Conservation (phyloP, 2,888 invertebrate species). For the Coleophora deauratella region DNA sequence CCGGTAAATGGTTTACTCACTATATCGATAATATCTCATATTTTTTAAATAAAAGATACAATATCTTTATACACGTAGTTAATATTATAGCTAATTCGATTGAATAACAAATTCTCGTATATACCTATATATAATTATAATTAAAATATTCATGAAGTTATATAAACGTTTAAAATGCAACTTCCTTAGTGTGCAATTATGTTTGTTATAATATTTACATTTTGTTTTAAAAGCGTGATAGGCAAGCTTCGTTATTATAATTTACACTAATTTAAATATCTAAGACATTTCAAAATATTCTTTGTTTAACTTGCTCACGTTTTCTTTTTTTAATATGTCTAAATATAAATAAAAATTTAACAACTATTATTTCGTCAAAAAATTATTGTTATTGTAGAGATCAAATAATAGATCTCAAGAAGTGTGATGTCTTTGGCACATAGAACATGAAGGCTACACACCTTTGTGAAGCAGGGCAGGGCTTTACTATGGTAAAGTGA, state of each 20-base stretch:
- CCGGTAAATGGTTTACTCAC: slow-evolving; percentile 19
- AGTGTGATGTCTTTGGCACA: too few species aligned
- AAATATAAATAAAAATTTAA: too few species aligned
- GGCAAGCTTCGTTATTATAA: slow-evolving; percentile 49
- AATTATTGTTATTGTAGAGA: slow-evolving; percentile 4
- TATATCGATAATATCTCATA: slow-evolving; percentile 53
- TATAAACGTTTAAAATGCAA: slow-evolving; percentile 33
- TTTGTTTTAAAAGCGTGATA: slow-evolving; percentile 56
- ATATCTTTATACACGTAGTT: slow-evolving; percentile 41
- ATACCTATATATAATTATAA: too few species aligned
- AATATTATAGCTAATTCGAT: slow-evolving; percentile 30
- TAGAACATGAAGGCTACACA: too few species aligned
- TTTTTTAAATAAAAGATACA: slow-evolving; percentile 57
- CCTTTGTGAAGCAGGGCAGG: too few species aligned
- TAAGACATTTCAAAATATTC: slow-evolving; percentile 15
- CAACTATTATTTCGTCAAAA: too few species aligned
- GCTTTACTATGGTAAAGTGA: too few species aligned
- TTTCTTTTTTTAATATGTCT: too few species aligned
- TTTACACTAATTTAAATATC: slow-evolving; percentile 12
- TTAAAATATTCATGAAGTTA: slow-evolving; percentile 34
- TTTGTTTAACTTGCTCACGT: too few species aligned
- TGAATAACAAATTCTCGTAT: slow-evolving; percentile 37
- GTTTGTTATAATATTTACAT: slow-evolving; percentile 56
- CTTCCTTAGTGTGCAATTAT: slow-evolving; percentile 55
- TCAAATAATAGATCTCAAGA: too few species aligned